Base-by-base conservation (phyloP, 1,140 invertebrate species). In the Parasteatoda tepidariorum region DNA sequence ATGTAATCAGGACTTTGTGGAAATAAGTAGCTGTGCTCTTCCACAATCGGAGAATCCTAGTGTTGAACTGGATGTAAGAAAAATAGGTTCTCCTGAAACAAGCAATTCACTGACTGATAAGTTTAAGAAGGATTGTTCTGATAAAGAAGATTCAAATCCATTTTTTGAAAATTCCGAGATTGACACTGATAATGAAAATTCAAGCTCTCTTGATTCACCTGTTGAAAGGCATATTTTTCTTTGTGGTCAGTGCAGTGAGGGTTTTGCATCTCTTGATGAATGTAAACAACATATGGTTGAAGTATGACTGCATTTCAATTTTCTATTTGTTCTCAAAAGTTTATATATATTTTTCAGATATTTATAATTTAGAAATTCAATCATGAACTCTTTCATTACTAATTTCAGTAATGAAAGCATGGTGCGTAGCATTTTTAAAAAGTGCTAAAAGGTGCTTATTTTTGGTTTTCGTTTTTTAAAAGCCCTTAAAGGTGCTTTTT, bases 231-330 rank as follows among this genome's bases (percentile, higher is more conserved):
- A 71, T 34, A 84, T 89, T 22, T 89, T 88, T 84, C 76, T 89
- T 1, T 89, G 89, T 86, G 88, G 88, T 9, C 86, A 88, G 71
- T 89, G 89, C 75, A 88, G 84, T 71, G 68, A 87, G 38, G 88
- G 86, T 3, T 89, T 89, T 84, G 85, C 73, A 38, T 86, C 83
- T 34, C 87, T 89, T 13, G 88, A 89, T 11, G 88, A 88, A 18
- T 89, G 88, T 81, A 88, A 88, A 66, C 62, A 84, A 18, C 89
- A 89, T 73, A 88, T 89, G 88, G 75, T 87, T 64, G 34, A 86
- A n/a, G 87, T 66, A 85, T 64, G 34, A 54, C n/a, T 28, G n/a
- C 26, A 38, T 64, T 41, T 3, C 55, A 28, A 31, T 68, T 38
- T 15, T 68, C 41, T 68, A 28, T 38, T n/a, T 41, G 31, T 26